Evolutionary conservation across 2,888 invertebrate genomes (phyloP).

Genomic region (Caenorhabditis sp.): DNA sequence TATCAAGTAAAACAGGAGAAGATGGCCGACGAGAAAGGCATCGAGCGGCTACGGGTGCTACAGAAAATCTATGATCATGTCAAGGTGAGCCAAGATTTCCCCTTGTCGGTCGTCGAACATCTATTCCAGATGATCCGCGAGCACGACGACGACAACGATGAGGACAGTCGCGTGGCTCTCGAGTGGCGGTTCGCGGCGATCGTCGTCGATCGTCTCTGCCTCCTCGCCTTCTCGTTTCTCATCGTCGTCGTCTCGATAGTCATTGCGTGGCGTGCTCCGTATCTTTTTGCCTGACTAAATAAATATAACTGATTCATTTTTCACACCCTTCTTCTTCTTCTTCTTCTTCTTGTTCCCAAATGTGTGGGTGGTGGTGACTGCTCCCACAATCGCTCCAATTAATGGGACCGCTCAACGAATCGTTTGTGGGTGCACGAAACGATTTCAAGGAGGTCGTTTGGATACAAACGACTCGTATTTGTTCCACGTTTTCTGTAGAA

Average conservation of each 20-base stretch:
- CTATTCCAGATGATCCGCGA: slow-evolving; percentile 73
- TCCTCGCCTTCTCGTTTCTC: slow-evolving; percentile 70
- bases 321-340: slow-evolving; percentile 4
- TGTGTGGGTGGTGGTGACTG: slow-evolving; percentile 12
- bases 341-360: not conserved
- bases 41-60: slow-evolving; percentile 65
- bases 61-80: slow-evolving; percentile 75
- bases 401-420: slow-evolving; percentile 3
- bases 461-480: slow-evolving; percentile 9
- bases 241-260: slow-evolving; percentile 62
- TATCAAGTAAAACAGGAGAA: slow-evolving; percentile 63
- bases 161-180: slow-evolving; percentile 67
- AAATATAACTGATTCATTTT: not conserved
- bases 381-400: slow-evolving; percentile 38
- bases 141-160: slow-evolving; percentile 71
- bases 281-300: slow-evolving; percentile 64
- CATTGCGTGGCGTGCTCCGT: slow-evolving; percentile 71
- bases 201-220: slow-evolving; percentile 72
- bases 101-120: not conserved
- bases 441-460: slow-evolving; percentile 12
- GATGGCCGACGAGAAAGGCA: slow-evolving; percentile 52
- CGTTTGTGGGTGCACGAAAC: slow-evolving; percentile 11
- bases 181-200: slow-evolving; percentile 76
- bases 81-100: slow-evolving; percentile 57
- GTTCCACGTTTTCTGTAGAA: not conserved